Evolutionary conservation across 2,888 invertebrate species (phyloP), one percentile per base, ranked within the genome.

Genomic region (Ceraclea dissimilis): DNA sequence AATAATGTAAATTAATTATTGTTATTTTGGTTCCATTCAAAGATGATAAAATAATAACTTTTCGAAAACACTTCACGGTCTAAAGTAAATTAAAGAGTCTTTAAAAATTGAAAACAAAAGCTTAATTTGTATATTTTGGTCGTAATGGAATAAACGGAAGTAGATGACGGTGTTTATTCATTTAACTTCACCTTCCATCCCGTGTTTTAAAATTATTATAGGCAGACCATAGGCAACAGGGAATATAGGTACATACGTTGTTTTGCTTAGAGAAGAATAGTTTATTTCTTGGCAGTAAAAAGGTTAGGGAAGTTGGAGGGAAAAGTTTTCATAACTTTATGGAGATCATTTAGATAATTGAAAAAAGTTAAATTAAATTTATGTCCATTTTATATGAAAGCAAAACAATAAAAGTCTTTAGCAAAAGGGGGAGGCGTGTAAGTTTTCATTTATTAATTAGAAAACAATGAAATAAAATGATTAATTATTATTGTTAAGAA

Each of bases 91-190:
- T 26, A 6, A 26, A 39, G 13, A 39, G 5, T 8, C 39, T 39
- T 39, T 39, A 13, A 39, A 39, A 5, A 39, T 39, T 13, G 16
- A 57, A 52, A 57, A 57, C 57, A 57, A 57, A 57, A 44, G 57
- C 44, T 52, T 43, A 52, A 57, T 57, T 57, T 57, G 52, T 57
- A 52, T 44, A 52, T 57, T 39, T 57, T 43, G 52, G 52, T 57
- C 52, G 52, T 52, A 52, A 57, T 44, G 17, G 49, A 49, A 39
- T 51, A 52, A 56, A 47, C 21, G 48, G 16, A 39, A 39, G 13
- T 16, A 16, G 39, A 39, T 20, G 48, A 10, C 48, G 51, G 47
- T 48, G 52, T 56, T 56, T 52, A 51, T 52, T 34, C 49, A 52
- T 22, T 51, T 52, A 56, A 39, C 51, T 52, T 52, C 16, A 31